Evolutionary conservation across 2,113 vertebrate genomes (phyloP).

Genomic region (Numida meleagris): DNA sequence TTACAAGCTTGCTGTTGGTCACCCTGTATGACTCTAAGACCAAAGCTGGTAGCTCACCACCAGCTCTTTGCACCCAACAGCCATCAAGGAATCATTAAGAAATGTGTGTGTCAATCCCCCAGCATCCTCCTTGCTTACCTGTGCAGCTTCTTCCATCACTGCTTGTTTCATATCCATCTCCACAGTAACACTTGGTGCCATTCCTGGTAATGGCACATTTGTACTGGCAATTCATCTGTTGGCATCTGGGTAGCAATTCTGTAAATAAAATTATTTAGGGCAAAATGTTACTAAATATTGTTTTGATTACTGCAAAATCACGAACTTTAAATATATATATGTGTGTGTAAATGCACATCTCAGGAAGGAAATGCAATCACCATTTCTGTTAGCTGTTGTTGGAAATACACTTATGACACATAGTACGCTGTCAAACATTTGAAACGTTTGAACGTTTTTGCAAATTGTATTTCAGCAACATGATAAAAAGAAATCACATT

Average conservation of each 20-base stretch:
- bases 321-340: not conserved
- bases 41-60: not conserved
- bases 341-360: accelerated
- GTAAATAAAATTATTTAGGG: not conserved
- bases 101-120: accelerated
- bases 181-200: conserved; percentile 89
- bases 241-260: conserved; percentile 92
- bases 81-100: accelerated
- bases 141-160: conserved; percentile 88
- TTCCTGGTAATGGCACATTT: conserved; percentile 91
- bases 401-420: not conserved
- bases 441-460: too few relatives aligned
- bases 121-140: conserved; percentile 74
- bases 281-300: not conserved
- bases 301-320: not conserved
- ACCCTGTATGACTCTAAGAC: not conserved
- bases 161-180: conserved; percentile 87
- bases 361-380: not conserved
- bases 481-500: not conserved
- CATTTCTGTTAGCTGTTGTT: accelerated
- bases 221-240: conserved; percentile 88
- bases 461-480: not conserved
- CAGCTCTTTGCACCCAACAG: not conserved
- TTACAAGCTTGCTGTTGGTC: not conserved
- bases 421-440: not conserved